Evolutionary conservation across 1,140 invertebrate genomes (phyloP).

Genomic region (Zaprionus taronus): DNA sequence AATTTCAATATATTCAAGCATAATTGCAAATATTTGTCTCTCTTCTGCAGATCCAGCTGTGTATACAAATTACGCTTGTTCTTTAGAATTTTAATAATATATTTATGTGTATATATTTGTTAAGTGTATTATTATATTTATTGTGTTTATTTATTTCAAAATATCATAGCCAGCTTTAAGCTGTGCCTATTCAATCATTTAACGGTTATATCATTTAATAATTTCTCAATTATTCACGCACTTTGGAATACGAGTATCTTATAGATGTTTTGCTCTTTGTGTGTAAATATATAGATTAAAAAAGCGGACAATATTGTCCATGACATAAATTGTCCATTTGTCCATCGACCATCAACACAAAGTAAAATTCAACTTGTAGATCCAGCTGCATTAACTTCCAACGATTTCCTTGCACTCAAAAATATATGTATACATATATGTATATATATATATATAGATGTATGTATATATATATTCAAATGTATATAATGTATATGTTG

Average conservation of each 20-base stretch:
- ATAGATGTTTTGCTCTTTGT: conserved; percentile 70
- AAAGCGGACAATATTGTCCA: conserved; percentile 52
- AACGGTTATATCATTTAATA: conserved; percentile 50
- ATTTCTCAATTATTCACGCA: conserved; percentile 54
- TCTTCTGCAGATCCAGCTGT: conserved; percentile 17
- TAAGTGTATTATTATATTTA: conserved; percentile 24
- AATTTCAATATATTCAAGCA: background rate
- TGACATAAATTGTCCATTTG: conserved; percentile 50
- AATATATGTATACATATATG: conserved; percentile 67
- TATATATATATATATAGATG: conserved; percentile 49
- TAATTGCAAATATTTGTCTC: background rate
- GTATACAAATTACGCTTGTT: conserved; percentile 31
- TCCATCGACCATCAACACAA: conserved; percentile 64
- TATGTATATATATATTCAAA: conserved; percentile 44
- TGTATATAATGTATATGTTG: conserved; percentile 57
- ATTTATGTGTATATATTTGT: conserved; percentile 35
- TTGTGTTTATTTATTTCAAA: conserved; percentile 44
- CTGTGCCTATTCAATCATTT: conserved; percentile 51
- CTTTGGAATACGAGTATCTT: conserved; percentile 64
- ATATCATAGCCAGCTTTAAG: conserved; percentile 65
- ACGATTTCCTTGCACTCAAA: conserved; percentile 74
- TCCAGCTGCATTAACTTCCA: conserved; percentile 61
- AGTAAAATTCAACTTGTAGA: conserved; percentile 72
- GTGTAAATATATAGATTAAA: conserved; percentile 61
- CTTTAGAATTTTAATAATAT: conserved; percentile 26